Evolutionary conservation across 2,888 invertebrate genomes (phyloP).

Genomic region (Pterobdella sp.): DNA sequence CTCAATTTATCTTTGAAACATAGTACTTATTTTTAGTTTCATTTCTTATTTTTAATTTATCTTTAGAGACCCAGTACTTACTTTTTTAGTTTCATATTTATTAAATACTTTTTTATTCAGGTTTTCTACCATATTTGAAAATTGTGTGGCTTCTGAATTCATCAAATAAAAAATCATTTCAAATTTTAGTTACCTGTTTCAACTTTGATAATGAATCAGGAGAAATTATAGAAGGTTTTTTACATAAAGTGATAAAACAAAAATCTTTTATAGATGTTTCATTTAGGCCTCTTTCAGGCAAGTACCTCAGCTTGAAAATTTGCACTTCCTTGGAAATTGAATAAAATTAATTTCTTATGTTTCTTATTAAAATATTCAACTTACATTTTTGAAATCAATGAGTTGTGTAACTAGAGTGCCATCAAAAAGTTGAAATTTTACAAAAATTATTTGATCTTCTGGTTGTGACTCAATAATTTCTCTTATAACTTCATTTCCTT

Average conservation of each 20-base stretch:
- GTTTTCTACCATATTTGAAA: no score
- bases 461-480: slow-evolving; percentile 86
- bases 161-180: no score
- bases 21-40: no score
- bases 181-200: slow-evolving; percentile 62
- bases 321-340: slow-evolving; percentile 69
- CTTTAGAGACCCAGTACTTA: no score
- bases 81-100: no score
- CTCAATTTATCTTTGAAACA: no score
- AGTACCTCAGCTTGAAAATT: slow-evolving; percentile 75
- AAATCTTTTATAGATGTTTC: slow-evolving; percentile 53
- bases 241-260: slow-evolving; percentile 81
- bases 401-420: slow-evolving; percentile 84
- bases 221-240: slow-evolving; percentile 78
- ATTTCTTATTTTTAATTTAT: no score
- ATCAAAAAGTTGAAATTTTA: slow-evolving; percentile 82
- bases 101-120: no score
- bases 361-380: slow-evolving; percentile 42
- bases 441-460: slow-evolving; percentile 75
- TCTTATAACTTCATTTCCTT: slow-evolving; percentile 88
- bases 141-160: no score
- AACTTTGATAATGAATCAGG: slow-evolving; percentile 93
- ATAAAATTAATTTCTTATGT: slow-evolving; percentile 1
- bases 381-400: slow-evolving; percentile 86
- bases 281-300: slow-evolving; percentile 85